Conservation (phyloP, 2,797 vertebrate genomes). For the Gallinago solitaria region DNA sequence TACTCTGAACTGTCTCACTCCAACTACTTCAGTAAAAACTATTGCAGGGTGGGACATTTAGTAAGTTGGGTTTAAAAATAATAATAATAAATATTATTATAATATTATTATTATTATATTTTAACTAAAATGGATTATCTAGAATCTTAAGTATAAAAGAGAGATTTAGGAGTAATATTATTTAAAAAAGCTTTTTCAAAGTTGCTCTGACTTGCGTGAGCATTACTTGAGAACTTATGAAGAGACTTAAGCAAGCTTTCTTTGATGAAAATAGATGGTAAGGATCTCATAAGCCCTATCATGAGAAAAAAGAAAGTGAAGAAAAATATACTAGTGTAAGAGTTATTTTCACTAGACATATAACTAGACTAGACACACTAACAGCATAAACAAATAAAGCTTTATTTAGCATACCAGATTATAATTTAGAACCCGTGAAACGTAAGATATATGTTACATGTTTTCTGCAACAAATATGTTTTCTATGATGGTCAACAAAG, state of each 20-base stretch:
- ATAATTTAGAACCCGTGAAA: not conserved
- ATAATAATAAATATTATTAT: not conserved
- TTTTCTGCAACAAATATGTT: not conserved
- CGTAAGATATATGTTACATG: not conserved
- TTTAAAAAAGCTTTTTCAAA: not conserved
- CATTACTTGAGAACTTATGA: not conserved
- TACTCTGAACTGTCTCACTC: not conserved
- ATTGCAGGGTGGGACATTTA: not conserved
- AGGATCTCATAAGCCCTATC: not conserved
- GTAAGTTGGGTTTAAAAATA: not conserved
- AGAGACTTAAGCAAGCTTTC: not conserved
- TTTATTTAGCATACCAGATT: not conserved
- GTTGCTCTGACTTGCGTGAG: not conserved
- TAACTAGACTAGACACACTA: too few relatives aligned
- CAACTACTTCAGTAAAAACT: not conserved
- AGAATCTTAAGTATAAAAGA: not conserved
- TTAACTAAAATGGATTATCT: not conserved
- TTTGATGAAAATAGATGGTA: not conserved
- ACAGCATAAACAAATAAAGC: not conserved
- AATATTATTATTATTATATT: too few relatives aligned
- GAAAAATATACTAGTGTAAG: not conserved
- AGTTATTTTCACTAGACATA: not conserved
- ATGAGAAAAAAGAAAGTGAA: not conserved
- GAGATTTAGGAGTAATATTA: not conserved
- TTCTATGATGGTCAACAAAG: not conserved